Evolutionary conservation across 2,797 vertebrate genomes (phyloP).

Genomic region (Columba guinea): DNA sequence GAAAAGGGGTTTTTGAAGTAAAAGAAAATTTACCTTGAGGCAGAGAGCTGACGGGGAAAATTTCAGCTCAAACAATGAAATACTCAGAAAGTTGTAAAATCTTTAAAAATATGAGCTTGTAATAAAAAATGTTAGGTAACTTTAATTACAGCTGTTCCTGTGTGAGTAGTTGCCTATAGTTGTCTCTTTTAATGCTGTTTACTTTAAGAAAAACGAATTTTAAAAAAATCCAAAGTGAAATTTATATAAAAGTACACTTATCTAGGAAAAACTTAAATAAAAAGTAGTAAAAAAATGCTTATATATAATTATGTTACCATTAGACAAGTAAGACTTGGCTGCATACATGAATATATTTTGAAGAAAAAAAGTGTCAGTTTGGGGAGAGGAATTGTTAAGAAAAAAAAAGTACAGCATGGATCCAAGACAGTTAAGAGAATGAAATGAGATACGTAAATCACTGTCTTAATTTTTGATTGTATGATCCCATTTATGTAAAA

Average conservation of each 20-base stretch:
- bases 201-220: neutral
- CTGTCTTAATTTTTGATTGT: neutral
- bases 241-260: neutral
- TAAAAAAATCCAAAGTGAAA: neutral
- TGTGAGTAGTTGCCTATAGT: neutral
- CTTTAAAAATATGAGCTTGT: neutral
- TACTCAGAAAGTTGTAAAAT: constrained; percentile 7
- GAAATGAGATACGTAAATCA: neutral
- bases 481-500: neutral
- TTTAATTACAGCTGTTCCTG: constrained; percentile 10
- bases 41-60: neutral
- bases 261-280: neutral
- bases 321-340: neutral
- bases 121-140: constrained; percentile 12
- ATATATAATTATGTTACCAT: neutral
- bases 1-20: fast-evolving
- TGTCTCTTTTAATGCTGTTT: neutral
- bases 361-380: neutral
- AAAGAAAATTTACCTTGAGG: neutral
- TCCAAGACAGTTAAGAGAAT: neutral
- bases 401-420: neutral
- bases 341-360: neutral
- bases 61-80: constrained; percentile 15
- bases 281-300: neutral
- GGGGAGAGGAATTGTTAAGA: neutral